Evolutionary conservation across 2,888 invertebrate genomes (phyloP).

Genomic region (Pollenia angustigena): DNA sequence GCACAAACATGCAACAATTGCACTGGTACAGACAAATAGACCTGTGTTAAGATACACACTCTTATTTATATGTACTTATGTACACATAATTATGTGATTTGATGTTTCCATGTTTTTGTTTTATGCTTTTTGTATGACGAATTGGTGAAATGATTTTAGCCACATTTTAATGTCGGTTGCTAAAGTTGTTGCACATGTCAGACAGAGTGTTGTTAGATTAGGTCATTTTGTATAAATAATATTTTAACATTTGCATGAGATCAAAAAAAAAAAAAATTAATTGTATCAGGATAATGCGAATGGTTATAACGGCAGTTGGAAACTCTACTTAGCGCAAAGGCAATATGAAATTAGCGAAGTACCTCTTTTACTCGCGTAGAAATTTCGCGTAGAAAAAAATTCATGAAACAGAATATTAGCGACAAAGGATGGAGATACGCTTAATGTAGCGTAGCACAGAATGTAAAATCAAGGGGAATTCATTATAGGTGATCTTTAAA

Average conservation of each 20-base stretch:
- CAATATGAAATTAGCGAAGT: no score
- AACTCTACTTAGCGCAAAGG: not conserved
- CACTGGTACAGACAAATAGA: not conserved
- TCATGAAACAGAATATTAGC: no score
- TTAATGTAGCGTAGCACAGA: no score
- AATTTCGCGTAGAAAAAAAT: no score
- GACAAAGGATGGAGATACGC: no score
- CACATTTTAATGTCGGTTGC: conserved; percentile 43
- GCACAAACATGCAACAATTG: conserved; percentile 49
- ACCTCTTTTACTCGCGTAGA: no score
- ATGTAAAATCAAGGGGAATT: no score
- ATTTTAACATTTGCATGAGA: not conserved
- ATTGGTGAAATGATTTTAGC: conserved; percentile 49
- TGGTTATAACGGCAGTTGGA: not conserved
- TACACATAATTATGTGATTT: conserved; percentile 41
- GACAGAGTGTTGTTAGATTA: conserved; percentile 11
- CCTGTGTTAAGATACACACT: not conserved
- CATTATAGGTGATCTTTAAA: no score
- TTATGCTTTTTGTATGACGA: conserved; percentile 17
- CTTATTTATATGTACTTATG: not conserved
- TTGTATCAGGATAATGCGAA: no score
- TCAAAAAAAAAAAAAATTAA: not conserved
- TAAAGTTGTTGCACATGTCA: not conserved
- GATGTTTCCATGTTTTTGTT: conserved; percentile 14
- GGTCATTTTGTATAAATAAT: conserved; percentile 47